Evolutionary conservation across 2,797 vertebrate genomes (phyloP).

Genomic region (Pygocentrus nattereri): DNA sequence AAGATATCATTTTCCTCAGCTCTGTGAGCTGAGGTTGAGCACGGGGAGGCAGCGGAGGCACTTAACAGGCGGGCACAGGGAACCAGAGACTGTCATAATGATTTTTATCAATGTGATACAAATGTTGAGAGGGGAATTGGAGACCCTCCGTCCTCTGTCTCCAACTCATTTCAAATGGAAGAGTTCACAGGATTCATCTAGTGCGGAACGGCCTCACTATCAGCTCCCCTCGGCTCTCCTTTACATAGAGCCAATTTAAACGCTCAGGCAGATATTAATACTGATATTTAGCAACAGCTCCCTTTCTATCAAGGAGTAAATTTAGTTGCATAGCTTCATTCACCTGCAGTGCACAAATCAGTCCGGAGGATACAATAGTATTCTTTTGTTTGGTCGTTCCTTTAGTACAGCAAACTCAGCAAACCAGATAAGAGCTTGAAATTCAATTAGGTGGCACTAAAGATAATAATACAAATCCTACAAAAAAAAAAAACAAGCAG

Average conservation of each 20-base stretch:
- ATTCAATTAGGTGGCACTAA: conserved; percentile 59
- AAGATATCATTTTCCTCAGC: conserved; percentile 73
- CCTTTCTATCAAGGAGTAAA: conserved; percentile 25
- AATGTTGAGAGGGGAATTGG: conserved; percentile 43
- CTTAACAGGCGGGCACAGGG: conserved; percentile 49
- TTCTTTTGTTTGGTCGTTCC: conserved; percentile 49
- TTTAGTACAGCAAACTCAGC: conserved; percentile 46
- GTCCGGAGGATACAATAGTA: conserved; percentile 54
- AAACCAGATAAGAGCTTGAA: conserved; percentile 51
- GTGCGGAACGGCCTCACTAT: conserved; percentile 39
- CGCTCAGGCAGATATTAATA: conserved; percentile 41
- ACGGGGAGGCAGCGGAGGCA: conserved; percentile 48
- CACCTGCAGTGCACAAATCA: conserved; percentile 49
- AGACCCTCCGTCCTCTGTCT: conserved; percentile 43
- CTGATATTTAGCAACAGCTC: conserved; percentile 38
- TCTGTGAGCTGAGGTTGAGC: conserved; percentile 57
- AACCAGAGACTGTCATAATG: conserved; percentile 35
- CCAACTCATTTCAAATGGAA: conserved; percentile 35
- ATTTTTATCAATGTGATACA: conserved; percentile 51
- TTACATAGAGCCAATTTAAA: conserved; percentile 8
- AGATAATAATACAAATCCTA: conserved; percentile 60
- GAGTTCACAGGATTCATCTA: conserved; percentile 43
- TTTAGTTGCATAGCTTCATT: conserved; percentile 58
- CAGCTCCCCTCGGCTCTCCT: conserved; percentile 39
- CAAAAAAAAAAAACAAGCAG: conserved; percentile 41